Evolutionary conservation across 1,140 invertebrate genomes (phyloP).

Genomic region (Armadillidium nasatum): DNA sequence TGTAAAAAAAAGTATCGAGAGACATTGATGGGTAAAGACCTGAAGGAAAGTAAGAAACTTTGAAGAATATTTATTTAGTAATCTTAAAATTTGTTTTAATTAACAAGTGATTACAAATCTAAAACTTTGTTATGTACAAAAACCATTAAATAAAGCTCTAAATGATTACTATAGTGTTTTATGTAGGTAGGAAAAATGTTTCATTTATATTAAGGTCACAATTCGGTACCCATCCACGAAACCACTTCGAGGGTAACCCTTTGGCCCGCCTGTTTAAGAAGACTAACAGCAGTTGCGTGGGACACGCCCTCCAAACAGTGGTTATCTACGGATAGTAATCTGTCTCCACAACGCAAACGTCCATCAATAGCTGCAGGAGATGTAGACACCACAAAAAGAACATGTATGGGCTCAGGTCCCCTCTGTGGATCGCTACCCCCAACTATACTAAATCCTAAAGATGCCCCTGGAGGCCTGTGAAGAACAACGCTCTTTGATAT

Average conservation of each 20-base stretch:
- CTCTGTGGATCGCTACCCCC: constrained; percentile 53
- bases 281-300: constrained; percentile 52
- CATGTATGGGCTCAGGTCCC: constrained; percentile 53
- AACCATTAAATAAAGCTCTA: no score
- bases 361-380: constrained; percentile 54
- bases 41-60: no score
- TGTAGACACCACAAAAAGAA: constrained; percentile 54
- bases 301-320: constrained; percentile 51
- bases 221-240: constrained; percentile 49
- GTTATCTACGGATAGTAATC: constrained; percentile 55
- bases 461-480: constrained; percentile 47
- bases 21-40: no score
- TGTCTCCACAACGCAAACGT: constrained; percentile 53
- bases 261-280: constrained; percentile 52
- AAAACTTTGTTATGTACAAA: no score
- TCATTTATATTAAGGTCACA: constrained; percentile 40
- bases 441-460: constrained; percentile 55
- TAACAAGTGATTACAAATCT: no score
- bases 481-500: constrained; percentile 53
- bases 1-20: no score
- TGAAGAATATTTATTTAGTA: no score
- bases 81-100: no score
- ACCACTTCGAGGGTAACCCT: constrained; percentile 54
- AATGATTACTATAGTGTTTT: no score
- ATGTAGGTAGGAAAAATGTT: no score